Base-by-base conservation (phyloP, 2,888 invertebrate genomes). In the Agapostemon virescens region DNA sequence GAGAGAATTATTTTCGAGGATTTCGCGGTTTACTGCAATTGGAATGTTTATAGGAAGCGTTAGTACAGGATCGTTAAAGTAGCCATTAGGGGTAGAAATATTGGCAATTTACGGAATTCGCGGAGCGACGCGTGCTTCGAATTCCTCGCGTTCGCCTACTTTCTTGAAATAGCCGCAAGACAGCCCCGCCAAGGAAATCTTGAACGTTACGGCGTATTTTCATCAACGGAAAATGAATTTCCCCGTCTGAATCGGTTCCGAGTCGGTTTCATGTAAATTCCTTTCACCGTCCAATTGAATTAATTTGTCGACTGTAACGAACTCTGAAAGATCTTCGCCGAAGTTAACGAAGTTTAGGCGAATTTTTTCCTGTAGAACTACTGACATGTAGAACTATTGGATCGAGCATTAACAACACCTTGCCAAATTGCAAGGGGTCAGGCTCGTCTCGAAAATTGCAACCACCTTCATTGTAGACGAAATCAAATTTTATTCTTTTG, bases 121-220 rank as follows among this genome's bases (percentile, higher is more conserved):
- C 69, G 78, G 71, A 73, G 67, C 58, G 49, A 58, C 58, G 74
- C 81, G 69, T 77, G 66, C 77, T 52, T 36, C 36, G 71, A 75
- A 84, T 83, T 77, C 83, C 83, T 17, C 38, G 79, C 58, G 58
- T 82, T 84, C 79, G 81, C 82, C 84, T 69, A 83, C 75, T 83
- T 84, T 79, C 81, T 81, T 70, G 72, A 84, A 84, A 84, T 84
- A 83, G 77, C 75, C 73, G 38, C 38, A 40, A 33, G 52, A 23
- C 72, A 66, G 63, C 72, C 72, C 49, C 45, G n/a, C 70, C 77
- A 36, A 61, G 72, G 52, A 70, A 72, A 52, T 81, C 55, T 26
- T 33, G 15, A 26, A 69, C 70, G 42, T 64, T 66, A 26, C 23
- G 49, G 9, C 45, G 23, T 42, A 52, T 80, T 78, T 69, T 61